Evolutionary conservation across 2,113 vertebrate genomes (phyloP).

Genomic region (Centropristis striata): DNA sequence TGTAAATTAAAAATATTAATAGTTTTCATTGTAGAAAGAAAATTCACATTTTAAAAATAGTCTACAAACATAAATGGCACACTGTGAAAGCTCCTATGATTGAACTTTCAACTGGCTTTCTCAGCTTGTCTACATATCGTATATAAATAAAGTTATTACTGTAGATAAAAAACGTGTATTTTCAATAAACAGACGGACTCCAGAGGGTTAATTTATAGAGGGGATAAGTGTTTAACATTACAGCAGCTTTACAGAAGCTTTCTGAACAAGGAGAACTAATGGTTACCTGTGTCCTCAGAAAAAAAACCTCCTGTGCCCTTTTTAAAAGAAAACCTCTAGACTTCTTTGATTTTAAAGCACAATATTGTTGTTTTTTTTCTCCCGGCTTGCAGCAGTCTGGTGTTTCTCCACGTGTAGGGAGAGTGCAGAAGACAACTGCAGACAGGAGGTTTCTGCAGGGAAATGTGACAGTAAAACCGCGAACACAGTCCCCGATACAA

Average conservation of each 20-base stretch:
- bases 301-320: neutral
- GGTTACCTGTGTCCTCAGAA: neutral
- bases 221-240: conserved; percentile 22
- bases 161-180: no score
- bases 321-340: no score
- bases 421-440: neutral
- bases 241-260: neutral
- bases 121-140: no score
- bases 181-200: no score
- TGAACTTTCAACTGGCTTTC: no score
- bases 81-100: no score
- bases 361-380: neutral
- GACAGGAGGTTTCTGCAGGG: neutral
- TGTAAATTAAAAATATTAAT: no score
- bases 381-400: neutral
- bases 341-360: no score
- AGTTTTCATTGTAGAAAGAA: no score
- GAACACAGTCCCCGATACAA: conserved; percentile 22
- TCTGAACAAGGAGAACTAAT: neutral
- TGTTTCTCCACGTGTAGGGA: neutral
- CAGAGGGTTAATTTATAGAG: conserved; percentile 18
- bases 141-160: no score
- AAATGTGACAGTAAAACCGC: conserved; percentile 33
- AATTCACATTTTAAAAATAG: no score
- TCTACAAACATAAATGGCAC: no score